A percentile compares a stretch with the other conserved stretches of the same genome.
Evolutionary conservation across 2,888 invertebrate species (phyloP).

Genomic region (Limnephilus rhombicus): DNA sequence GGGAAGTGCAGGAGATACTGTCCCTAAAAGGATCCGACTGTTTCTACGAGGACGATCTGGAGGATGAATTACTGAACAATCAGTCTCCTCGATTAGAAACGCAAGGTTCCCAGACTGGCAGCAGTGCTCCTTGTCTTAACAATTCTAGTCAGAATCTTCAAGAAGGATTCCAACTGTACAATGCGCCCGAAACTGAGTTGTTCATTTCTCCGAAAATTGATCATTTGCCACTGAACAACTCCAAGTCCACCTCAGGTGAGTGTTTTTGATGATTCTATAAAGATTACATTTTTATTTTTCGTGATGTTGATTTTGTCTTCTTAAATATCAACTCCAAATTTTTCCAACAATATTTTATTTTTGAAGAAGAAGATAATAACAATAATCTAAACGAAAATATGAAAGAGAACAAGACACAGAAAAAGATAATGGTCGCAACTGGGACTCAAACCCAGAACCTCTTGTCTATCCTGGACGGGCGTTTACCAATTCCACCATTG

Average conservation of each 20-base stretch:
- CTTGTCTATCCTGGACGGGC: no score
- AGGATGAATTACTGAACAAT: slow-evolving; percentile 58
- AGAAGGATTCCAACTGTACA: slow-evolving; percentile 61
- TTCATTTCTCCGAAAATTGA: slow-evolving; percentile 53
- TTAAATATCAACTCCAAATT: no score
- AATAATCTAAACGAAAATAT: no score
- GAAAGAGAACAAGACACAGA: no score
- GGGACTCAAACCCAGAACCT: no score
- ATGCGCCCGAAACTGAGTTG: slow-evolving; percentile 53
- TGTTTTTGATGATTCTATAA: background rate
- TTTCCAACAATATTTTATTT: no score
- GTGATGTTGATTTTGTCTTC: no score
- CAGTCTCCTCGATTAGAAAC: slow-evolving; percentile 41
- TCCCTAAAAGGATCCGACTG: slow-evolving; percentile 78
- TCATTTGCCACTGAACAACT: slow-evolving; percentile 16
- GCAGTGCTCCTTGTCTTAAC: slow-evolving; percentile 40
- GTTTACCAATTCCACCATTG: no score
- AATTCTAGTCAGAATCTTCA: slow-evolving; percentile 49
- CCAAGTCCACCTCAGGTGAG: slow-evolving; percentile 20
- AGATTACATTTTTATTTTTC: background rate
- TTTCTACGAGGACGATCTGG: slow-evolving; percentile 65
- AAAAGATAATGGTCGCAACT: no score
- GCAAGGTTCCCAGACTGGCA: slow-evolving; percentile 4
- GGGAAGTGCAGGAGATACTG: slow-evolving; percentile 93
- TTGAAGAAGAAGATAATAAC: no score